These are phyloP conservation scores for Aplocera efformata DNA, from an alignment of 2,888 invertebrate genomes.

Conservation along the genomic window DNA sequence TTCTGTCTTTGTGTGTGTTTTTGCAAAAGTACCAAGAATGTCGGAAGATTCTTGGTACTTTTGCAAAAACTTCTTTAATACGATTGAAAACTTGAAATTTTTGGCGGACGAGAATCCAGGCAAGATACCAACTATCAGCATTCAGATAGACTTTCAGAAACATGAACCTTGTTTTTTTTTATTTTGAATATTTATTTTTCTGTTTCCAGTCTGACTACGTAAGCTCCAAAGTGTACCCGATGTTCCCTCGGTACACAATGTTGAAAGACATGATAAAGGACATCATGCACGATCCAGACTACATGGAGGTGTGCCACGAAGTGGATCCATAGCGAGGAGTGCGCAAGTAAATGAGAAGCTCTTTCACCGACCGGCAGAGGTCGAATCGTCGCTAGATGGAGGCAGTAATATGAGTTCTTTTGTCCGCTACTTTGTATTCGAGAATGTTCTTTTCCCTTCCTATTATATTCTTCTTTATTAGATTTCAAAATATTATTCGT, in stretches of 20 bases:
- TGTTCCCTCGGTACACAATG: slow-evolving; percentile 96
- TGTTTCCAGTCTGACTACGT: slow-evolving; percentile 90
- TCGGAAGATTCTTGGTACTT: too few species aligned
- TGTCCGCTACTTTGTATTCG: slow-evolving; percentile 3
- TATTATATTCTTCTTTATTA: not conserved
- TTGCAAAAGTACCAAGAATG: too few species aligned
- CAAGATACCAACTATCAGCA: too few species aligned
- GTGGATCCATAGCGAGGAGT: slow-evolving; percentile 86
- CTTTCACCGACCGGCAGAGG: slow-evolving; percentile 70
- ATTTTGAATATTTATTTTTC: not conserved
- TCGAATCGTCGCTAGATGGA: slow-evolving; percentile 64
- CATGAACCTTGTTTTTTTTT: not conserved
- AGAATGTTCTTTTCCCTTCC: slow-evolving; percentile 8
- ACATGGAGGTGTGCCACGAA: slow-evolving; percentile 98
- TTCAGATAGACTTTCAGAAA: too few species aligned
- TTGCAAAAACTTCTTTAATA: too few species aligned
- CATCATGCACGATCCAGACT: slow-evolving; percentile 96
- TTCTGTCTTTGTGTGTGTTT: too few species aligned
- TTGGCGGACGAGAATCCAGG: too few species aligned
- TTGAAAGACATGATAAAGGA: slow-evolving; percentile 98
- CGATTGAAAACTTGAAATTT: too few species aligned
- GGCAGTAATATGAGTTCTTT: slow-evolving; percentile 19
- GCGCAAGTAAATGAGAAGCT: slow-evolving; percentile 77
- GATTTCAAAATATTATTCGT: too few species aligned
- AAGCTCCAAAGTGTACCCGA: slow-evolving; percentile 95